Evolutionary conservation across 2,113 vertebrate genomes (phyloP).

Genomic region (Vireo altiloquus): DNA sequence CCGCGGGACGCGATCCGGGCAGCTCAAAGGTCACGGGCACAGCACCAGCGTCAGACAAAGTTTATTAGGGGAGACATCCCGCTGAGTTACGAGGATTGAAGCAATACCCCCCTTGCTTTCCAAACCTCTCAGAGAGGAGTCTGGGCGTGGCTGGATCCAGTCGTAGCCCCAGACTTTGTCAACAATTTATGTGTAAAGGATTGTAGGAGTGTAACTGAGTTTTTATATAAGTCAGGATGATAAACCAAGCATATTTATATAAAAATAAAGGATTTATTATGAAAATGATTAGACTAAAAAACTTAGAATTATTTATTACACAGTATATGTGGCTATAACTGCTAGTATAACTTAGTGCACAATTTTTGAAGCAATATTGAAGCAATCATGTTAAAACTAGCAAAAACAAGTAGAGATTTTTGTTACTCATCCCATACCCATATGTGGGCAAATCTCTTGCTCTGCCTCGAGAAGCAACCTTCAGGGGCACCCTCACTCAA

Average conservation of each 20-base stretch:
- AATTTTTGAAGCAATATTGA: background rate
- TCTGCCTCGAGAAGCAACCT: background rate
- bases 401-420: background rate
- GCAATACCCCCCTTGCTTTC: too few relatives aligned
- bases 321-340: background rate
- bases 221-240: background rate
- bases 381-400: background rate
- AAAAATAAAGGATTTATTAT: background rate
- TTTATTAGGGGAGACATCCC: background rate
- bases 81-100: background rate
- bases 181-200: accelerated
- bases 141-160: background rate
- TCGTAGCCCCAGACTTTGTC: too few relatives aligned
- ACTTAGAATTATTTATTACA: background rate
- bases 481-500: background rate
- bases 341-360: background rate
- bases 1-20: accelerated
- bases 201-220: too few relatives aligned
- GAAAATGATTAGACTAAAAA: background rate
- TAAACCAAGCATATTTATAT: background rate
- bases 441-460: background rate
- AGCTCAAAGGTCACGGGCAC: accelerated
- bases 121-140: background rate
- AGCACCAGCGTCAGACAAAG: background rate
- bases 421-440: background rate